Evolutionary conservation across 2,113 vertebrate species (phyloP), one percentile per base, ranked within the genome.

Genomic region (Chauna torquata): DNA sequence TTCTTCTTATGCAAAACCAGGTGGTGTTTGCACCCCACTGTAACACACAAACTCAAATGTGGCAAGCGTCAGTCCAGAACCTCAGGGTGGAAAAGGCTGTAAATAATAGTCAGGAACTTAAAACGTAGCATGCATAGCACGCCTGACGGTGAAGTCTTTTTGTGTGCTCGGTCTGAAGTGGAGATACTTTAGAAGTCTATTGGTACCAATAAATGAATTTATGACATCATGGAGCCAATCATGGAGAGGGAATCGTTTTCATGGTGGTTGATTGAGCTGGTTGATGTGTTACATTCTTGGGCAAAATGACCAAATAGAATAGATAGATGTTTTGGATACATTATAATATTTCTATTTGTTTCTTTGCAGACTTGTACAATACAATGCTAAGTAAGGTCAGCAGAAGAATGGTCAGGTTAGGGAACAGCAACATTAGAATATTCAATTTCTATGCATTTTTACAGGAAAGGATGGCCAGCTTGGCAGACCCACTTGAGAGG

Each of bases 111-210:
- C 24, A 1, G 52, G 22, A 71, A 4, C n/a, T 19, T 54, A 2
- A 18, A 79, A 24, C 0, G 1, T 5, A 12, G 25, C 40, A 22
- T 17, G 64, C 17, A 0, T 28, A 65, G 12, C 11, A 12, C 38
- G 30, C 45, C 28, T 44, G 25, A 30, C 47, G 2, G 0, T 14
- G 49, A 17, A 38, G 57, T 10, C 24, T 11, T 1, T 0, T 38
- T n/a, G 4, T 11, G 32, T 18, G 24, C 20, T 52, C 32, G 32
- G 17, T 79, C 49, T 55, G 24, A 40, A 34, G 8, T 16, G 22
- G 20, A 13, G 57, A 28, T 55, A 22, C 36, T 59, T 44, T 10
- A 24, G n/a, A 54, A 52, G 16, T 74, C 36, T n/a, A 24, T 74
- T n/a, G 44, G 50, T 85, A 55, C 16, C 30, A 50, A 16, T 50